Conservation (phyloP, 2,888 invertebrate genomes). For the Perdita meconis region DNA sequence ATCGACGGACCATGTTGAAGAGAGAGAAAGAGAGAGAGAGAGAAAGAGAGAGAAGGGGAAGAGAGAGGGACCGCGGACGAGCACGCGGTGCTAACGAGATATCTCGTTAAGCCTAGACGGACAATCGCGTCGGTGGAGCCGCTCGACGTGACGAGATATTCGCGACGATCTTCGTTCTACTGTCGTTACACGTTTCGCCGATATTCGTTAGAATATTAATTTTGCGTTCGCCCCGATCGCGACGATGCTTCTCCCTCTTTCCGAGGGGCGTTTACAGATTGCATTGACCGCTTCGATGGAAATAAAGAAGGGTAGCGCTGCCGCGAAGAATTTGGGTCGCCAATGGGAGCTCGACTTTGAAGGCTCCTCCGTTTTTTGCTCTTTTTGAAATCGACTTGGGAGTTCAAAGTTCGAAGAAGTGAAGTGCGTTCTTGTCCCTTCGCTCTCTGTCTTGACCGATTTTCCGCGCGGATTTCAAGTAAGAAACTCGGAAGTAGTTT, state of each 20-base stretch:
- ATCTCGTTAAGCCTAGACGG: slow-evolving; percentile 68
- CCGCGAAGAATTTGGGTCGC: not conserved
- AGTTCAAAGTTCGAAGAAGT: not conserved
- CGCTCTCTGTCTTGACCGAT: no score
- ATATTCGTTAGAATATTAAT: slow-evolving; percentile 68
- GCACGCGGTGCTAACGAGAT: slow-evolving; percentile 66
- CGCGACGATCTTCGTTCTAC: slow-evolving; percentile 56
- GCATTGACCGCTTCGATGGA: not conserved
- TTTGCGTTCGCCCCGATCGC: slow-evolving; percentile 31
- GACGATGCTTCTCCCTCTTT: not conserved
- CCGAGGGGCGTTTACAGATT: not conserved
- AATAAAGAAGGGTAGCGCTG: slow-evolving; percentile 27
- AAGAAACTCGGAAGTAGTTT: no score
- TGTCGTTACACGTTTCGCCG: slow-evolving; percentile 45
- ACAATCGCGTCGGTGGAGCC: slow-evolving; percentile 57
- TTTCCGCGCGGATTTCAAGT: no score
- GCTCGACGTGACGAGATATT: slow-evolving; percentile 53
- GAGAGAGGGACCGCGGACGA: slow-evolving; percentile 36
- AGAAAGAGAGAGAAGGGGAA: not conserved
- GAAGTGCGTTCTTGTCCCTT: not conserved
- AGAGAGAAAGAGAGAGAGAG: not conserved
- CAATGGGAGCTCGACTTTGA: not conserved
- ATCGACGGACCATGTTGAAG: slow-evolving; percentile 40
- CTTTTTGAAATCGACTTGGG: not conserved
- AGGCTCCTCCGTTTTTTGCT: not conserved